Evolutionary conservation across 2,888 invertebrate genomes (phyloP), one percentile per base, ranked within the genome.

Genomic region (Biston betularia): DNA sequence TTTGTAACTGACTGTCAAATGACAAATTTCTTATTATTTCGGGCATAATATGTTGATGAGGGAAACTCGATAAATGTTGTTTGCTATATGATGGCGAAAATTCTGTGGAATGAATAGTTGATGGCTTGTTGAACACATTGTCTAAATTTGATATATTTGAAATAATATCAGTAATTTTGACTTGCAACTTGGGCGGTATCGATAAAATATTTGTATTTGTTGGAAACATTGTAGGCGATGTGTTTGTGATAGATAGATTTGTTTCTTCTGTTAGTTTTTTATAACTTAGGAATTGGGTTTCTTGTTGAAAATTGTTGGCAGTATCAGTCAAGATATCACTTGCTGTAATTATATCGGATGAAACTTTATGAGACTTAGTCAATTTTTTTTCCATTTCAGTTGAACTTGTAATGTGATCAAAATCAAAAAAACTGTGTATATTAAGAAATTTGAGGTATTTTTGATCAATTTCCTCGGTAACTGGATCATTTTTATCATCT

Each of bases 391-490:
- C 8, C n/a, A 24, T n/a, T 42, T 54, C 54, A 14, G 56, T 45
- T 56, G 48, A 48, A 46, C 35, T 38, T 12, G 7, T n/a, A 57
- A 38, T 24, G 15, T 24, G 9, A 11, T 33, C 40, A 8, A 11
- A 40, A 14, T 45, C 34, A 4, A 8, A 7, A 34, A 56, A 45
- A 4, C 49, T n/a, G 24, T 34, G 33, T 8, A 58, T 58, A 42
- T 58, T 48, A 14, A 57, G 57, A 48, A 57, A 57, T 15, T 57
- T 48, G 7, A 46, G 46, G 10, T 11, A 35, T 12, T 12, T 58
- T 24, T 42, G 10, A 58, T 33, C 40, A 24, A 40, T 5, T 49
- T 49, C 33, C 14, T 15, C 24, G 10, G 49, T 45, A 6, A 12
- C n/a, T 33, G 14, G 33, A 35, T 56, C 14, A 34, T 50, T 34